These are phyloP conservation scores for Colostygia pectinataria DNA, from an alignment of 2,888 invertebrate genomes.

Conservation along the genomic window DNA sequence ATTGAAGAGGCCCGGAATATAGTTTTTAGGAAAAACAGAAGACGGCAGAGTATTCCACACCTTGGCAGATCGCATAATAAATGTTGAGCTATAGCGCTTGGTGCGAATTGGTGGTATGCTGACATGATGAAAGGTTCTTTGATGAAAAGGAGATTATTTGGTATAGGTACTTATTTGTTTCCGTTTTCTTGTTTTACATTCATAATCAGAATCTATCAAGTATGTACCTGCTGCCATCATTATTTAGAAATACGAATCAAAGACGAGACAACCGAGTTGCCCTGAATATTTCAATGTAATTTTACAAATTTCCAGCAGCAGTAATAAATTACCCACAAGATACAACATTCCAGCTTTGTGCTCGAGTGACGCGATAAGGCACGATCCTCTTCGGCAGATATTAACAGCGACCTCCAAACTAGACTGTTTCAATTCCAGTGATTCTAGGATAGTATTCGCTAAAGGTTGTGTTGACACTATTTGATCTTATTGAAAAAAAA, in stretches of 20 bases:
- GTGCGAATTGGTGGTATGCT: too few relatives aligned
- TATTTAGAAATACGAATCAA: too few relatives aligned
- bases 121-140: too few relatives aligned
- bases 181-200: too few relatives aligned
- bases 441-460: slow-evolving; percentile 16
- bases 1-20: too few relatives aligned
- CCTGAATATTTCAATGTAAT: slow-evolving; percentile 25
- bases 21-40: too few relatives aligned
- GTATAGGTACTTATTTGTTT: too few relatives aligned
- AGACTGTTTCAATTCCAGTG: slow-evolving; percentile 37
- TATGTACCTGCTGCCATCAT: too few relatives aligned
- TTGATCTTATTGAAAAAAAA: background rate
- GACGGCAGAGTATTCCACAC: too few relatives aligned
- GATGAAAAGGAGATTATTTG: too few relatives aligned
- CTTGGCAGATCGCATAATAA: too few relatives aligned
- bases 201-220: background rate
- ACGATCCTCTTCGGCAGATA: slow-evolving; percentile 44
- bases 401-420: slow-evolving; percentile 43
- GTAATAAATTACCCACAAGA: slow-evolving; percentile 40
- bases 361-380: slow-evolving; percentile 51
- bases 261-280: background rate
- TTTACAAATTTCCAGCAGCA: slow-evolving; percentile 28
- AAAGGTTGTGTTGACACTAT: slow-evolving; percentile 2
- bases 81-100: too few relatives aligned
- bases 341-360: slow-evolving; percentile 49